phyloP scores from a whole-genome alignment of 2,888 invertebrate species.

The Salticus scenicus region DNA sequence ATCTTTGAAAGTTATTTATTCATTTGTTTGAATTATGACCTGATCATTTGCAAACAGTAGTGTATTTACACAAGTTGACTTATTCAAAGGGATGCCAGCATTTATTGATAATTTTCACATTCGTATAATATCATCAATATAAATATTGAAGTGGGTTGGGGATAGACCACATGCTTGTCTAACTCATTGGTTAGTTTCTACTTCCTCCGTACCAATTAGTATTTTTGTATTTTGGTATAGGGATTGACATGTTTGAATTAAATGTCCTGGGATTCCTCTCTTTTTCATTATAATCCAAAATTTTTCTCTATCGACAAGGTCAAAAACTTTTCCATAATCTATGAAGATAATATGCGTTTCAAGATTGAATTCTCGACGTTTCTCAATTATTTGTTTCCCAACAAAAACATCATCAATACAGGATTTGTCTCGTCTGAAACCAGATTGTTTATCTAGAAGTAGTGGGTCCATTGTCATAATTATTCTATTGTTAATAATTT shows the following conservation, averaged over 20 bases:
- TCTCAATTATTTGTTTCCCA: too few species aligned
- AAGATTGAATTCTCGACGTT: too few species aligned
- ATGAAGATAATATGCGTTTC: background rate
- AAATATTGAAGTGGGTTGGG: background rate
- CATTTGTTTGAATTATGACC: background rate
- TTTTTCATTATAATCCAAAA: background rate
- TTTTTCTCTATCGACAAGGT: background rate
- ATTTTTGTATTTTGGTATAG: constrained; percentile 1
- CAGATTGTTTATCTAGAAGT: too few species aligned
- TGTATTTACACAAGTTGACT: background rate
- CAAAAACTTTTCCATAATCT: background rate
- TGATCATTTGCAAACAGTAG: background rate
- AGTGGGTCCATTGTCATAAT: too few species aligned
- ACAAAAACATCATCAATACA: too few species aligned
- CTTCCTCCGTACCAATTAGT: background rate
- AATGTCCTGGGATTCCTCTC: background rate
- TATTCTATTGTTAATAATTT: too few species aligned
- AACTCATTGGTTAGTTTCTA: background rate
- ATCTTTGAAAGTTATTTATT: background rate
- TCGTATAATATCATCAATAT: background rate
- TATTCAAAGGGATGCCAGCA: background rate
- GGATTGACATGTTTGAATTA: background rate
- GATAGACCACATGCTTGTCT: background rate
- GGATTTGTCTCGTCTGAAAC: too few species aligned
- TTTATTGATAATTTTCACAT: constrained; percentile 1